These are phyloP conservation scores for Drosophila quasianomalipes DNA, from an alignment of 2,888 invertebrate species.

Conservation along the genomic window DNA sequence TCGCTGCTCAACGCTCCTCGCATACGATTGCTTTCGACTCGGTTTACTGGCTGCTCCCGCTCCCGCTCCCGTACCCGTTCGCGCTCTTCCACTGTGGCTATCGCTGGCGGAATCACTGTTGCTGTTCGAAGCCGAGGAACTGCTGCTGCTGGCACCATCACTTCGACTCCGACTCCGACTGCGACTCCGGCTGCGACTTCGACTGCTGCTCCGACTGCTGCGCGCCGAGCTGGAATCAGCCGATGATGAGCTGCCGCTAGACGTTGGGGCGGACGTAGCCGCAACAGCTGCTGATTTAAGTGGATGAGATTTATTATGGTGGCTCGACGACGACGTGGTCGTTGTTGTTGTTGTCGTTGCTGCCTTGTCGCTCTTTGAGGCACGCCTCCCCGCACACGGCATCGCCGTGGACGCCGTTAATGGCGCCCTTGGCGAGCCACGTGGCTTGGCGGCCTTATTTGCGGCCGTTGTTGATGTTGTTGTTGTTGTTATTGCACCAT, in stretches of 20 bases:
- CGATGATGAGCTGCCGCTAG: constrained; percentile 81
- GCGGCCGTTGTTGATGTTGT: constrained; percentile 45
- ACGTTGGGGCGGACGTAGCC: constrained; percentile 75
- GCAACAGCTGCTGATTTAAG: constrained; percentile 36
- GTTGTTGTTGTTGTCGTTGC: constrained; percentile 32
- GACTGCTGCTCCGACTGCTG: constrained; percentile 68
- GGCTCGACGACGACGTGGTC: constrained; percentile 63
- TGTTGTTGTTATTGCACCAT: constrained; percentile 79
- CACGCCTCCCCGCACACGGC: constrained; percentile 72
- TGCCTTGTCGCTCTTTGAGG: constrained; percentile 69
- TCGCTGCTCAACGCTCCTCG: constrained; percentile 79
- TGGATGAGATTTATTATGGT: constrained; percentile 42
- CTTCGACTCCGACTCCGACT: constrained; percentile 12
- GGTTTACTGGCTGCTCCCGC: constrained; percentile 50
- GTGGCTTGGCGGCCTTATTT: constrained; percentile 59
- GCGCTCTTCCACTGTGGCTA: constrained; percentile 14
- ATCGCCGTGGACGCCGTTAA: constrained; percentile 45
- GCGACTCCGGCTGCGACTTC: constrained; percentile 56
- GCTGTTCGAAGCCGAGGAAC: constrained; percentile 38
- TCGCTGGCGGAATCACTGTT: constrained; percentile 38
- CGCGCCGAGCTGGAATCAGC: constrained; percentile 81
- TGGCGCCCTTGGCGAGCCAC: constrained; percentile 59
- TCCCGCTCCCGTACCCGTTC: not conserved
- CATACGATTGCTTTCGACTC: constrained; percentile 73
- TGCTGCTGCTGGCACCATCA: constrained; percentile 34